Evolutionary conservation across 2,113 vertebrate species (phyloP), one percentile per base, ranked within the genome.

Genomic region (Scartelaos histophorus): DNA sequence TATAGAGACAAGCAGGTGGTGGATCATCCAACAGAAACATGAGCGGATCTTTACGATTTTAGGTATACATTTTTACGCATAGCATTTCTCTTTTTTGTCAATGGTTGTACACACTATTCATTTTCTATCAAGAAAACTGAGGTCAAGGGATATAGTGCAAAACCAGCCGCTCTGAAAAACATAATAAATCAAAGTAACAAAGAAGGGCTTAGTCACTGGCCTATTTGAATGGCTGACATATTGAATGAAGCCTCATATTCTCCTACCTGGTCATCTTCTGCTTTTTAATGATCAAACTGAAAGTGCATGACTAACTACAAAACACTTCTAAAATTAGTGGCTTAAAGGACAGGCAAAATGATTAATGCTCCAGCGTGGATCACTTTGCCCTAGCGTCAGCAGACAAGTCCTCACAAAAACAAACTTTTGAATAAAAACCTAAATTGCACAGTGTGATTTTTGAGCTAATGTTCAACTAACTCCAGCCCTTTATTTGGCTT

Each of bases 271-370:
- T 64, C 11, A 61, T 61, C 29, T 62, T 62, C 29, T 19, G 29
- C 16, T 38, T 38, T 38, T 38, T n/a, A 38, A 64, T 38, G 19
- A 64, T 38, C 17, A 64, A n/a, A 64, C 29, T 19, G 29, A 17
- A 16, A 64, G 29, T 35, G 29, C 19, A 17, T 64, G 29, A 38
- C 34, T 62, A 38, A 7, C 58, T 68, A 78, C 35, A 67, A 71
- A 75, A 84, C 70, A 66, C 70, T 69, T 71, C 71, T 74, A 81
- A 84, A 79, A 81, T 72, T 79, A 80, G 72, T 13, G 60, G 76
- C 69, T 83, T 79, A 75, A 83, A 81, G 80, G 68, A 76, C 66
- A 70, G 74, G 78, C 70, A 80, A 75, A 70, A 78, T 81, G 71
- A 81, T 85, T 57, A 73, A 85, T 82, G 81, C 29, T 71, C 71